Evolutionary conservation across 2,888 invertebrate genomes (phyloP).

Genomic region (Rapana venosa): DNA sequence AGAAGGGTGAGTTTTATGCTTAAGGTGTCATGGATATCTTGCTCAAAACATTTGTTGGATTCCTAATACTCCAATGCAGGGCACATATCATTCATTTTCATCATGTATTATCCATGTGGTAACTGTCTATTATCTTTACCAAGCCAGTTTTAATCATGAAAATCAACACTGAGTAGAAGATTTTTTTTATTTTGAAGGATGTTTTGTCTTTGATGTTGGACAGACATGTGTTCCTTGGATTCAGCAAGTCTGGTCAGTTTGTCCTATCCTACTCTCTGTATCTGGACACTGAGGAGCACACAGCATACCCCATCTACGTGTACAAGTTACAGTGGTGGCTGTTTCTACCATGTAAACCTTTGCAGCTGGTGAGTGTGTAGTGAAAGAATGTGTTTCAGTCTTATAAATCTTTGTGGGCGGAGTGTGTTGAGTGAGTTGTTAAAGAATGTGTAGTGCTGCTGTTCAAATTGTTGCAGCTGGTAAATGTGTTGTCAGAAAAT

Average conservation of each 20-base stretch:
- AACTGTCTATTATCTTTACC: too few relatives aligned
- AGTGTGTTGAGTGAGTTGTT: too few relatives aligned
- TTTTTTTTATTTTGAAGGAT: background rate
- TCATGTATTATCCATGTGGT: too few relatives aligned
- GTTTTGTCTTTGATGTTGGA: conserved; percentile 49
- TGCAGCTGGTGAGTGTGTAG: conserved; percentile 78
- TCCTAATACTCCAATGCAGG: too few relatives aligned
- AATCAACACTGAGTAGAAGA: too few relatives aligned
- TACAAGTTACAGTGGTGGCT: conserved; percentile 86
- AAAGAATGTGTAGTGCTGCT: too few relatives aligned
- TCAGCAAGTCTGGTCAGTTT: conserved; percentile 95
- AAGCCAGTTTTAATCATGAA: too few relatives aligned
- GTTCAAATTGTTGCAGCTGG: too few relatives aligned
- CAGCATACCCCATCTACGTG: conserved; percentile 73
- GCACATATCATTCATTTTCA: too few relatives aligned
- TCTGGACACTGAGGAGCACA: conserved; percentile 76
- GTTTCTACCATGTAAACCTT: conserved; percentile 81
- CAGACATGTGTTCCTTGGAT: conserved; percentile 95
- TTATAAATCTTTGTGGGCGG: too few relatives aligned
- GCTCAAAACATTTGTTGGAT: background rate
- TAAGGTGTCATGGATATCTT: too few relatives aligned
- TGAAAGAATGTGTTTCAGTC: background rate
- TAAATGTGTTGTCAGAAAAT: too few relatives aligned
- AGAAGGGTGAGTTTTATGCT: conserved; percentile 69
- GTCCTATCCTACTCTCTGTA: conserved; percentile 90